These are phyloP conservation scores for Callimorpha dominula DNA, from an alignment of 2,888 invertebrate genomes.

Conservation along the genomic window DNA sequence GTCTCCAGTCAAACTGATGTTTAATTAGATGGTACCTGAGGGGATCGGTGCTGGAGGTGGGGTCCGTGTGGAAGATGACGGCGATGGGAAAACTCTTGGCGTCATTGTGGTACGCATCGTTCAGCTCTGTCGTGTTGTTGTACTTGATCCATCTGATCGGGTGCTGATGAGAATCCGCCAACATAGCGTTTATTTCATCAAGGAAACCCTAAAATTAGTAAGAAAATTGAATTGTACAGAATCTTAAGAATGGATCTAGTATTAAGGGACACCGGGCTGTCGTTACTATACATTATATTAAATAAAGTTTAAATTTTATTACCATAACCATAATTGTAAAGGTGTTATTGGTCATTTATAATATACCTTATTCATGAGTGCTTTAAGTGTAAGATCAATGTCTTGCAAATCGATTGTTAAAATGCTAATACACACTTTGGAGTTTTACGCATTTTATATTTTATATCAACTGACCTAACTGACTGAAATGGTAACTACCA, in stretches of 20 bases:
- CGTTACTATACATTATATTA: too few species aligned
- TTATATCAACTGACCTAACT: too few species aligned
- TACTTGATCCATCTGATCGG: slow-evolving; percentile 89
- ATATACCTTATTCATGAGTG: too few species aligned
- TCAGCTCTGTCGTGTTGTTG: slow-evolving; percentile 88
- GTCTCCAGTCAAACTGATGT: neutral
- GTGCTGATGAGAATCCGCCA: slow-evolving; percentile 84
- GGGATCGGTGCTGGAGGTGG: slow-evolving; percentile 71
- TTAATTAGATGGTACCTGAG: slow-evolving; percentile 77
- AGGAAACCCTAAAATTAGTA: slow-evolving; percentile 85
- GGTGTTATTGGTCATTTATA: too few species aligned
- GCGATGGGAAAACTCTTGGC: slow-evolving; percentile 90
- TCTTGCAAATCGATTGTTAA: too few species aligned
- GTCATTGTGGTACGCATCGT: slow-evolving; percentile 90
- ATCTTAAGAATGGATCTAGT: neutral
- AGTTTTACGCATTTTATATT: too few species aligned
- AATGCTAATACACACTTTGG: too few species aligned
- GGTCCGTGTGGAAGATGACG: slow-evolving; percentile 88
- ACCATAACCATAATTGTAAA: too few species aligned
- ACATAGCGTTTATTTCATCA: slow-evolving; percentile 87
- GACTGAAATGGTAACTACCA: too few species aligned
- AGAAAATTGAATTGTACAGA: neutral
- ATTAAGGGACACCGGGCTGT: too few species aligned
- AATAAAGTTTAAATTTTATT: too few species aligned
- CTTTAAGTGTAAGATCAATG: too few species aligned